These are phyloP conservation scores for Caenorhabditis sp. DNA, from an alignment of 2,888 invertebrate genomes.

Conservation along the genomic window DNA sequence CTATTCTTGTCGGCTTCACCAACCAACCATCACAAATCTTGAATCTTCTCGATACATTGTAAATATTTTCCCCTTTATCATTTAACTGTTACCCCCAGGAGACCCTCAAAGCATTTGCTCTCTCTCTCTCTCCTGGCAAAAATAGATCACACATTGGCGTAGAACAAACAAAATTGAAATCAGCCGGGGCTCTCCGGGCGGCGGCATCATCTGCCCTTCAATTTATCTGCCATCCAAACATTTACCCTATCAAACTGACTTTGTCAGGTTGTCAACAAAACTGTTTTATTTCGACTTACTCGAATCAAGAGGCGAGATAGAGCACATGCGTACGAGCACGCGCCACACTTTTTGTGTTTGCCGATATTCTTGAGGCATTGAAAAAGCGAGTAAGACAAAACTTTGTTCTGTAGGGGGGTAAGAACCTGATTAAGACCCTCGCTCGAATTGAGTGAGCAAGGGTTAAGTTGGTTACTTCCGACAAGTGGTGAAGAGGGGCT, in stretches of 20 bases:
- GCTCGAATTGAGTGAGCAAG: background rate
- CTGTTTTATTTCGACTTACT: conserved; percentile 33
- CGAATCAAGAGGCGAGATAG: conserved; percentile 4
- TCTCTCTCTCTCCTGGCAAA: conserved; percentile 1
- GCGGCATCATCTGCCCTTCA: conserved; percentile 11
- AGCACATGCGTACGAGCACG: conserved; percentile 40
- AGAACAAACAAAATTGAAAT: conserved; percentile 31
- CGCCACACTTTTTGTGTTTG: conserved; percentile 27
- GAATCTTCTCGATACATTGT: background rate
- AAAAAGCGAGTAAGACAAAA: conserved; percentile 37
- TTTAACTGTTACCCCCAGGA: too few species aligned
- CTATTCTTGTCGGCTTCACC: background rate
- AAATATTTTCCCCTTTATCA: background rate
- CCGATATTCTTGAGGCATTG: conserved; percentile 47
- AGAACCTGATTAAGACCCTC: conserved; percentile 39
- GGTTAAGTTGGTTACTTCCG: background rate
- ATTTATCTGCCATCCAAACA: conserved; percentile 48
- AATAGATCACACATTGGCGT: conserved; percentile 23
- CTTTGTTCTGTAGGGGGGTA: conserved; percentile 9
- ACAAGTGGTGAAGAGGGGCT: background rate
- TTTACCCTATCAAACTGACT: conserved; percentile 12
- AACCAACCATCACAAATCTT: background rate
- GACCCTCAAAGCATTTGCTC: too few species aligned
- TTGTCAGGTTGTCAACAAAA: conserved; percentile 49
- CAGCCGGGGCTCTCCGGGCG: background rate